Evolutionary conservation across 1,140 invertebrate genomes (phyloP), one percentile per base, ranked within the genome.

Genomic region (Apis florea): DNA sequence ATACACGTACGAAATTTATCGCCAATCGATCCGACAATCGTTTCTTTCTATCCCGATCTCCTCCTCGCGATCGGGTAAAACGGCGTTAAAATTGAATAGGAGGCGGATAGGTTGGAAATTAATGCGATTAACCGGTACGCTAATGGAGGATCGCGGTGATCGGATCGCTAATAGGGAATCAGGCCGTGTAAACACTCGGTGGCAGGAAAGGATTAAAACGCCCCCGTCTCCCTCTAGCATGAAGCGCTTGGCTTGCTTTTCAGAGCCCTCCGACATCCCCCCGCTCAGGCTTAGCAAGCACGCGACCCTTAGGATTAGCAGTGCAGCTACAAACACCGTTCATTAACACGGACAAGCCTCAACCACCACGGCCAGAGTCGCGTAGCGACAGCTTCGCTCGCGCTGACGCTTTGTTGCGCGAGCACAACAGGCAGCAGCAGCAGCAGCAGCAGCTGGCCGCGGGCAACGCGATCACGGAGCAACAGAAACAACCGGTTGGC

Each of bases 181-280:
- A 73, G 56, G 6, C 6, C 78, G 40, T 53, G 59, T 31, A 63
- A 80, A 63, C 47, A 58, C 63, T 59, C 51, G 51, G 73, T 56
- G 83, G 72, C 63, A 85, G 63, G 79, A 82, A 85, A 83, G 71
- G 84, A 75, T 83, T 85, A 85, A 82, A 84, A 47, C 40, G 26
- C 19, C 63, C 63, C 75, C 69, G 49, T 85, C 75, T 84, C 75
- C 74, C 70, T 83, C 69, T 88, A 85, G 87, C 87, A 88, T 85
- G 83, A 77, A 89, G 90, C 83, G 91, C 90, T 93, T 93, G 82
- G 91, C 91, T 93, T 91, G 89, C 88, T 79, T 91, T 92, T 75
- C 92, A 94, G 93, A 94, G 91, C 88, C 91, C 93, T 85, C 91
- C 91, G 69, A 88, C 92, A 84, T 92, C 92, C 88, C 90, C 92